Evolutionary conservation across 2,113 vertebrate species (phyloP), one percentile per base, ranked within the genome.

Genomic region (Cygnus buccinator): DNA sequence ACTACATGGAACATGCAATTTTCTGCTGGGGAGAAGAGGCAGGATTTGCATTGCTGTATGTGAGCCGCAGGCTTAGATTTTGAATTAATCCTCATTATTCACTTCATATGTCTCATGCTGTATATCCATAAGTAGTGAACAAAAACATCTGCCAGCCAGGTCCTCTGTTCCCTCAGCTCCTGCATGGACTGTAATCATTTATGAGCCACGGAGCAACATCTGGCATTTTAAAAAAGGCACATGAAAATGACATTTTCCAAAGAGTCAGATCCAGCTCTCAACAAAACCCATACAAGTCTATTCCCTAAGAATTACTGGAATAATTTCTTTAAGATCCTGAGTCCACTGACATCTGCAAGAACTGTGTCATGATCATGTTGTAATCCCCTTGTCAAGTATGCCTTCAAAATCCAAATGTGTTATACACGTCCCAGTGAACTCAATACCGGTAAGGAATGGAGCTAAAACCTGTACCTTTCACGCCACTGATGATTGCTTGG

Each of bases 211-310:
- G 10, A n/a, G 72, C 94, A 88, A 71, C 22, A 94, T 48, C 82
- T 84, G 91, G 68, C 39, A 75, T 63, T 92, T 94, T 94, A 96
- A 54, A 93, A 97, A 97, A 98, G 84, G 78, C 82, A 96, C 90
- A 46, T 59, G 35, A 80, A 84, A 84, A 90, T 48, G 29, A 48
- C 74, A 87, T 96, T 95, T 95, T 89, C 25, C 10, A 86, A 87
- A 79, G n/a, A 63, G 63, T 71, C 63, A 55, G n/a, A 89, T 59
- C 41, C 62, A 37, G 12, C 29, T 93, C 48, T 84, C 37, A 76
- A 87, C 26, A 31, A 37, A 88, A 80, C 3, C 20, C 54, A 65
- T 5, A 25, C 5, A 76, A 71, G 2, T 71, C 55, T 82, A 23
- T 65, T 79, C 73, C 75, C 61, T 54, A 85, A 78, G 89, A 21